Percentiles rank a stretch among this genome's conserved stretches.
Evolutionary conservation across 2,797 vertebrate genomes (phyloP).

Genomic region (Girardinus metallicus): DNA sequence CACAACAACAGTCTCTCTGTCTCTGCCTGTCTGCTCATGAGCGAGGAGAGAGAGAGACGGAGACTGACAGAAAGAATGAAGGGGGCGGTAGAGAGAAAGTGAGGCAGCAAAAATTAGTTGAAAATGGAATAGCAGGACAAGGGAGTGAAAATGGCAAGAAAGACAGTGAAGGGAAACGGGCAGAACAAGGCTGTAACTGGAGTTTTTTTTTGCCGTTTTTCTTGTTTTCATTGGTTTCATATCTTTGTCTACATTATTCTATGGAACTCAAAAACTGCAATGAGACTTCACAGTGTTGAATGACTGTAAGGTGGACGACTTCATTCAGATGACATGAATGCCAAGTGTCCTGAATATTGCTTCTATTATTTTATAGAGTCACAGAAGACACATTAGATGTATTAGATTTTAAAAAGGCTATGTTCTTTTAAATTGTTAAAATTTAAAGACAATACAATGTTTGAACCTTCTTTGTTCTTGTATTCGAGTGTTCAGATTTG

Average conservation of each 20-base stretch:
- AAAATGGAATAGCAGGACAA: slow-evolving; percentile 36
- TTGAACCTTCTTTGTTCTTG: slow-evolving; percentile 27
- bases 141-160: slow-evolving; percentile 24
- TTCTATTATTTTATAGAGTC: slow-evolving; percentile 2
- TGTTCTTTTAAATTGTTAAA: slow-evolving; percentile 12
- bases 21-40: slow-evolving; percentile 72
- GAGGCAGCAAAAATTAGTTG: slow-evolving; percentile 64
- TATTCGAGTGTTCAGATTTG: slow-evolving; percentile 24
- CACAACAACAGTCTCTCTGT: slow-evolving; percentile 71
- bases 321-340: slow-evolving; percentile 5
- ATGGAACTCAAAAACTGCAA: slow-evolving; percentile 25
- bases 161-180: slow-evolving; percentile 12
- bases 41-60: slow-evolving; percentile 47
- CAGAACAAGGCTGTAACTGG: slow-evolving; percentile 28
- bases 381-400: background rate
- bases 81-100: slow-evolving; percentile 31
- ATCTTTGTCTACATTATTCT: slow-evolving; percentile 25
- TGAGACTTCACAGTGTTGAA: slow-evolving; percentile 16
- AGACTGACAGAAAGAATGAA: slow-evolving; percentile 62
- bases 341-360: background rate
- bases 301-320: slow-evolving; percentile 12
- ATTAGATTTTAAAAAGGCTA: background rate
- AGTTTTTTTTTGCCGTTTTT: slow-evolving; percentile 38
- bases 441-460: slow-evolving; percentile 20
- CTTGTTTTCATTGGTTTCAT: slow-evolving; percentile 8